Base-by-base conservation (phyloP, 1,140 invertebrate genomes). In the Cephus cinctus region DNA sequence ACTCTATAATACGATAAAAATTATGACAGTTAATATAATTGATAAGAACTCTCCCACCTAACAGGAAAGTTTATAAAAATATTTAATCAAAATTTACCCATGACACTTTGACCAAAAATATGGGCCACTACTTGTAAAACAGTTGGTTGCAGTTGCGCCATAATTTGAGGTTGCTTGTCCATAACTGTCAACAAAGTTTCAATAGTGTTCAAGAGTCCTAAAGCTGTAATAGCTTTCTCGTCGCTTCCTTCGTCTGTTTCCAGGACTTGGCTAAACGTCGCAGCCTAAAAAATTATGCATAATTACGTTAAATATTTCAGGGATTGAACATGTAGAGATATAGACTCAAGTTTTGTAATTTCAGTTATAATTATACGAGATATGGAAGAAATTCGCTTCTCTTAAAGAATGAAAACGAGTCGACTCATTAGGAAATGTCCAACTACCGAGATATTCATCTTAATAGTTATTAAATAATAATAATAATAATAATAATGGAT, bases 151-250 rank as follows among this genome's bases (percentile, higher is more conserved):
- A 99, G 78, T 61, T 91, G 85, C n/a, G 80, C 77, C 76, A 96
- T 86, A 34, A 98, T 89, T 68, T 92, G 84, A 0, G 88, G 86
- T 56, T 94, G 88, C 46, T 96, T 88, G 66, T 96, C 94, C 90
- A 98, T 95, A 5, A 97, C 92, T 53, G 85, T 90, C 0, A 98
- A 73, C 32, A 99, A 81, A 0, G 94, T 98, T 75, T 98, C 94
- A 70, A 99, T 93, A 2, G 97, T 98, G 66, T 94, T 97, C 1
- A 99, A 77, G 2, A 98, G 79, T 36, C 95, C 96, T 89, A 99
- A 97, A 2, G 96, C 94, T 8, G 94, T 94, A 35, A 98, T 96
- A 11, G 94, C 93, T 65, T 97, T 98, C 65, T 99, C 96, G 68
- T 98, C 95, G 11, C 88, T 87, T 3, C 88, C 90, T 68, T 94